A percentile compares a stretch with the other conserved stretches of the same genome.
Evolutionary conservation across 1,140 invertebrate species (phyloP).

Genomic region (Lethocerus indicus): DNA sequence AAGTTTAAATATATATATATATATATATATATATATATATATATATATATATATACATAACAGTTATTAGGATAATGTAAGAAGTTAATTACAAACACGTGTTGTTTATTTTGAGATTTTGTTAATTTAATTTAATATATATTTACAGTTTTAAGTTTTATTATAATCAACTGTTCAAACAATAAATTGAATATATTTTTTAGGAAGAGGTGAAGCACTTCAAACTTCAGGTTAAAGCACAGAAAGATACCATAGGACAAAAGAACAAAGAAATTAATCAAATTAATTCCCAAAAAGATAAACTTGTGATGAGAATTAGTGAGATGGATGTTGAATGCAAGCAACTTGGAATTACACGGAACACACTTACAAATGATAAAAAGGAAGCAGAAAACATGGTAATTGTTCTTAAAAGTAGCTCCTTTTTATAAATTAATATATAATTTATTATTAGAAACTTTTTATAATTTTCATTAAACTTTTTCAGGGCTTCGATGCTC

Average conservation of each 20-base stretch:
- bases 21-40: neutral
- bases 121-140: neutral
- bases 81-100: too few species aligned
- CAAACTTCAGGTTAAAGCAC: slow-evolving; percentile 46
- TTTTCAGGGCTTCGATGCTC: too few species aligned
- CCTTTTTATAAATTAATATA: too few species aligned
- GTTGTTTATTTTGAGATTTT: too few species aligned
- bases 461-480: too few species aligned
- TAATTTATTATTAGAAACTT: too few species aligned
- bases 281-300: slow-evolving; percentile 41
- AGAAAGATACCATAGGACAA: slow-evolving; percentile 53
- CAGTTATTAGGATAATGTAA: neutral
- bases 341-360: too few species aligned
- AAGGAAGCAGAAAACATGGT: slow-evolving; percentile 28
- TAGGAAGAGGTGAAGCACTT: slow-evolving; percentile 32
- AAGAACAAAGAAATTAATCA: slow-evolving; percentile 61
- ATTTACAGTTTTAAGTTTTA: neutral
- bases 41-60: neutral
- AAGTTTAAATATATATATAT: neutral
- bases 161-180: too few species aligned
- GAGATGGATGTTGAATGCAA: slow-evolving; percentile 26
- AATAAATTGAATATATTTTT: too few species aligned
- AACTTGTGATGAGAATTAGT: slow-evolving; percentile 40
- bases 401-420: too few species aligned
- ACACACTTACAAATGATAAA: slow-evolving; percentile 42